Evolutionary conservation across 2,888 invertebrate genomes (phyloP), one percentile per base, ranked within the genome.

Genomic region (Physocephala rufipes): DNA sequence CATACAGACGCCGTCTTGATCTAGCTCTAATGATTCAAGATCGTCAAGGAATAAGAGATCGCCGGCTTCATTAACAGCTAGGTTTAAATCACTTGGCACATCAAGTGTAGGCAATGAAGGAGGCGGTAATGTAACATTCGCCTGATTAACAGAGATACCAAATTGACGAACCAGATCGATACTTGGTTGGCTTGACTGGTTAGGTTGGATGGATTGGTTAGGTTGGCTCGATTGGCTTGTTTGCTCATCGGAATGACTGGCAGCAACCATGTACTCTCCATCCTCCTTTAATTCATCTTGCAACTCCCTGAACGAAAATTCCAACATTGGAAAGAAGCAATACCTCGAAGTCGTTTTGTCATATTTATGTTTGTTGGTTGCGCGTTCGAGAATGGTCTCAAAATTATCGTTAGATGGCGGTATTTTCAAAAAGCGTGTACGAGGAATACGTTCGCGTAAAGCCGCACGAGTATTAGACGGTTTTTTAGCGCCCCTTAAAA

Each of bases 161-260:
- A 61, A 24, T 70, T 75, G 74, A 19, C 77, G 76, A n/a, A 73
- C 72, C 58, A 62, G 43, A 75, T 74, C 71, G 21, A 76, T 66
- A 49, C 74, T 77, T 21, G 21, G 24, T 49, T 49, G 49, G n/a
- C n/a, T n/a, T 59, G 28, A 28, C 13, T 30, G 59, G 21, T n/a
- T n/a, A n/a, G n/a, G n/a, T n/a, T n/a, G n/a, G n/a, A n/a, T n/a
- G n/a, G 21, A 15, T 49, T 49, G 49, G n/a, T 4, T n/a, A 28
- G 28, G 15, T n/a, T 30, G 59, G 21, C 74, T 77, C n/a, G 21
- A 15, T 49, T 49, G 49, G n/a, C n/a, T n/a, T 59, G 28, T 15
- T n/a, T 30, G 59, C 4, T 24, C 15, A 13, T 30, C n/a, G 59
- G 28, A 15, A 12, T 24, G 26, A n/a, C 30, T 59, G 19, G 15